phyloP scores from a whole-genome alignment of 2,797 vertebrate species.

The Xiphophorus birchmanni region DNA sequence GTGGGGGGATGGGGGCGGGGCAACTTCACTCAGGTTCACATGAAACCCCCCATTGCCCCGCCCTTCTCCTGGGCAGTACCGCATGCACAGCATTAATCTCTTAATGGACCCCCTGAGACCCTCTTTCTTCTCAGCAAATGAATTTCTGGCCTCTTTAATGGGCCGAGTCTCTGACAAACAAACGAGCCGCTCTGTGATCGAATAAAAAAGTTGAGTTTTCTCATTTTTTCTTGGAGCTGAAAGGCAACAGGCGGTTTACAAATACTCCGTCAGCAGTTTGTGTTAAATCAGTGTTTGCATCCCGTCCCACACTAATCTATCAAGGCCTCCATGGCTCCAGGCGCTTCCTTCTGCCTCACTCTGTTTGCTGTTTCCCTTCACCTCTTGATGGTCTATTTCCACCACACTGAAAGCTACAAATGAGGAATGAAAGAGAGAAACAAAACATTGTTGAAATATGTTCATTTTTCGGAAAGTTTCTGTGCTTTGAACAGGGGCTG shows the following conservation, averaged over 20 bases:
- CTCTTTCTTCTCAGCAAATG: slow-evolving; percentile 30
- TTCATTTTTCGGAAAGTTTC: slow-evolving; percentile 80
- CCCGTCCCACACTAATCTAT: slow-evolving; percentile 78
- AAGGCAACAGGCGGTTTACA: slow-evolving; percentile 66
- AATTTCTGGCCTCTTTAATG: slow-evolving; percentile 47
- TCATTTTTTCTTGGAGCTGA: slow-evolving; percentile 43
- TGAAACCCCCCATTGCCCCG: not conserved
- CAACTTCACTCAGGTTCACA: not conserved
- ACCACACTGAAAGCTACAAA: slow-evolving; percentile 83
- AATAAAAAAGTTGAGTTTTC: slow-evolving; percentile 54
- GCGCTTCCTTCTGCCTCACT: slow-evolving; percentile 79
- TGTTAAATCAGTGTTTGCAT: slow-evolving; percentile 76
- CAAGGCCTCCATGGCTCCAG: slow-evolving; percentile 69
- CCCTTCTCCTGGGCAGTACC: slow-evolving; percentile 4
- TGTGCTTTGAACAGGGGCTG: slow-evolving; percentile 58
- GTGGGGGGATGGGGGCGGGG: too few relatives aligned
- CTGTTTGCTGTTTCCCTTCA: slow-evolving; percentile 71
- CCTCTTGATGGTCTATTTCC: slow-evolving; percentile 95
- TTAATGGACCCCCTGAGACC: slow-evolving; percentile 47
- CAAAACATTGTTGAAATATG: slow-evolving; percentile 79
- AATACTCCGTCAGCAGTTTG: slow-evolving; percentile 74
- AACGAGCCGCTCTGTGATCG: slow-evolving; percentile 24
- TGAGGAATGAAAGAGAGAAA: slow-evolving; percentile 72
- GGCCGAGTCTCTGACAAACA: slow-evolving; percentile 57
- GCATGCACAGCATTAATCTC: slow-evolving; percentile 31